phyloP scores from a whole-genome alignment of 2,113 vertebrate genomes.

The Melanocharis versteri region DNA sequence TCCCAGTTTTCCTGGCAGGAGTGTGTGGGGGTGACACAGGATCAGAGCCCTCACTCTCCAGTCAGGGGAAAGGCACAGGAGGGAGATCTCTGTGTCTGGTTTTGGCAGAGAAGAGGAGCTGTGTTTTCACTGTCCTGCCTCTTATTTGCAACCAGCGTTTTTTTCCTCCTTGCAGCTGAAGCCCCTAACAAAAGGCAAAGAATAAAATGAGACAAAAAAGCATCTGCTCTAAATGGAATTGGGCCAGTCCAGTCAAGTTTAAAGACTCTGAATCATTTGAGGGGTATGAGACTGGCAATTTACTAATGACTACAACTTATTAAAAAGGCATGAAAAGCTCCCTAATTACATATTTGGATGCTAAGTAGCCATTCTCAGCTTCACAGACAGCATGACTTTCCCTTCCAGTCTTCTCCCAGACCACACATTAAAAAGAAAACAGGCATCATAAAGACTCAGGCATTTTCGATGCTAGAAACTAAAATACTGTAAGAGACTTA shows the following conservation, averaged over 20 bases:
- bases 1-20: background rate
- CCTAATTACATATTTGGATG: slow-evolving; percentile 66
- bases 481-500: slow-evolving; percentile 2
- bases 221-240: slow-evolving; percentile 59
- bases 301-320: slow-evolving; percentile 66
- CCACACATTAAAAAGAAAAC: slow-evolving; percentile 52
- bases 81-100: background rate
- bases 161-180: slow-evolving; percentile 47
- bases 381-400: slow-evolving; percentile 55
- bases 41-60: background rate
- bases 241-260: slow-evolving; percentile 65
- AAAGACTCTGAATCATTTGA: slow-evolving; percentile 57
- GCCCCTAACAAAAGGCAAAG: slow-evolving; percentile 38
- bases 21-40: background rate
- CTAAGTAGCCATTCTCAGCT: slow-evolving; percentile 47
- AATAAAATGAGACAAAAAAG: slow-evolving; percentile 55
- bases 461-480: background rate
- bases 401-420: slow-evolving; percentile 41
- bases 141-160: slow-evolving; percentile 31
- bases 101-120: slow-evolving; percentile 25
- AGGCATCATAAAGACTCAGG: slow-evolving; percentile 3
- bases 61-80: background rate
- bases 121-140: slow-evolving; percentile 42
- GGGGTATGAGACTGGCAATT: slow-evolving; percentile 53
- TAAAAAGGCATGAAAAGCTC: slow-evolving; percentile 64